Base-by-base conservation (phyloP, 1,140 invertebrate genomes). In the Apis cerana region DNA sequence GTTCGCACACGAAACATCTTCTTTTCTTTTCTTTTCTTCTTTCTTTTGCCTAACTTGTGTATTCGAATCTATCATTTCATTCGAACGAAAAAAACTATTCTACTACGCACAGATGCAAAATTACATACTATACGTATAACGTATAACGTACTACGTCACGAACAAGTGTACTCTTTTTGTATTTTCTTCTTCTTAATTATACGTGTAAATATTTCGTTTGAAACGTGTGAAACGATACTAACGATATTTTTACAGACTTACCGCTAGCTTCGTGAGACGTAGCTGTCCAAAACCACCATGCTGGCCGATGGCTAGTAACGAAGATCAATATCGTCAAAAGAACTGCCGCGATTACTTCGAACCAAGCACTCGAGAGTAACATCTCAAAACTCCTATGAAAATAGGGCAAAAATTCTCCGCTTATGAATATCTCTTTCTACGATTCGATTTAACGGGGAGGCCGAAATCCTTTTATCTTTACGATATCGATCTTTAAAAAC, bases 281-380 rank as follows among this genome's bases (percentile, higher is more conserved):
- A 83, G 88, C 88, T 62, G 82, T 88, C 90, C 92, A 91, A 80
- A 93, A 92, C 90, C 91, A 91, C 92, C 91, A 93, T 12, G 90
- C 89, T 48, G 92, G 91, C 62, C 91, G 87, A 71, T 91, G 93
- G 59, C 91, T 91, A 11, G 91, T 93, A 17, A 89, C 91, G 52
- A 93, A 75, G 15, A 93, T 81, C 56, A 94, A 48, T 64, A 93
- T 81, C 12, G 91, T 83, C 78, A 93, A 87, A 48, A 93, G 80
- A 70, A 90, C 85, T 27, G 90, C 89, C 21, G 90, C 91, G 69
- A 93, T 87, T 0, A 88, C 85, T 83, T 93, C 93, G 78, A 93
- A 91, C 92, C 91, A 93, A 61, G 87, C 87, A 75, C 85, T 90
- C 74, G 90, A 90, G 68, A 89, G 86, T 48, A 91, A 76, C 91